A percentile compares a stretch with the other conserved stretches of the same genome.
Conservation (phyloP, 2,113 vertebrate genomes). For the Neopipo cinnamomea region DNA sequence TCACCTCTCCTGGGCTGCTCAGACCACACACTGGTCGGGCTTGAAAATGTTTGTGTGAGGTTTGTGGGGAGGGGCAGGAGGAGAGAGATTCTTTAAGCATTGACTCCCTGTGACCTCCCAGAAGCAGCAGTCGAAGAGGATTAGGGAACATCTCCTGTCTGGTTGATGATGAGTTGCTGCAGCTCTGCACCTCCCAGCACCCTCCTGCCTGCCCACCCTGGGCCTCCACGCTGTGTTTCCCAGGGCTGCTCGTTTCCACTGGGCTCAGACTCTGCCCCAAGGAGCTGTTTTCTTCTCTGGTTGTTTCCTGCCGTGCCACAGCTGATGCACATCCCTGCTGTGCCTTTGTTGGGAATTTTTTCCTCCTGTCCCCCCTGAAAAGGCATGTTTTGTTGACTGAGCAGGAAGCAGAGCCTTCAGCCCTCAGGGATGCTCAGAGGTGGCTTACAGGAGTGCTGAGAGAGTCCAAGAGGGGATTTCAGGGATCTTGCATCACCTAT, state of each 20-base stretch:
- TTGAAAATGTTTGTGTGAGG: not conserved
- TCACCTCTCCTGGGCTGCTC: not conserved
- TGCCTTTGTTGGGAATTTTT: not conserved
- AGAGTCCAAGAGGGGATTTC: not conserved
- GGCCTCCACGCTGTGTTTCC: not conserved
- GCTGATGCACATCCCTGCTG: not conserved
- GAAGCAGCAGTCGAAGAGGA: not conserved
- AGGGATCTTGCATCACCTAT: not conserved
- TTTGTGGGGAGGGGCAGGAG: not conserved
- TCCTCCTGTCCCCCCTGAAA: not conserved
- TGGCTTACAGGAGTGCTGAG: fast-evolving
- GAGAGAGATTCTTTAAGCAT: not conserved
- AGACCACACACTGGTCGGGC: not conserved
- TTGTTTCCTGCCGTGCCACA: not conserved
- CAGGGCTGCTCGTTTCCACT: fast-evolving
- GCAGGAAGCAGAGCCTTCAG: not conserved
- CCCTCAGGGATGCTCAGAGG: not conserved
- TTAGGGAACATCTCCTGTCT: not conserved
- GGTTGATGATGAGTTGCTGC: not conserved
- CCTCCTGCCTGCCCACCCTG: not conserved
- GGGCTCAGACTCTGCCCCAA: not conserved
- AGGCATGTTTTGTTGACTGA: not conserved
- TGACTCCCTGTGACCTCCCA: not conserved
- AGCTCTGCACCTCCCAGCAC: not conserved
- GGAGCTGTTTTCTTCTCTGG: not conserved